Evolutionary conservation across 2,888 invertebrate genomes (phyloP).

Genomic region (Leptopilina drosophilae): DNA sequence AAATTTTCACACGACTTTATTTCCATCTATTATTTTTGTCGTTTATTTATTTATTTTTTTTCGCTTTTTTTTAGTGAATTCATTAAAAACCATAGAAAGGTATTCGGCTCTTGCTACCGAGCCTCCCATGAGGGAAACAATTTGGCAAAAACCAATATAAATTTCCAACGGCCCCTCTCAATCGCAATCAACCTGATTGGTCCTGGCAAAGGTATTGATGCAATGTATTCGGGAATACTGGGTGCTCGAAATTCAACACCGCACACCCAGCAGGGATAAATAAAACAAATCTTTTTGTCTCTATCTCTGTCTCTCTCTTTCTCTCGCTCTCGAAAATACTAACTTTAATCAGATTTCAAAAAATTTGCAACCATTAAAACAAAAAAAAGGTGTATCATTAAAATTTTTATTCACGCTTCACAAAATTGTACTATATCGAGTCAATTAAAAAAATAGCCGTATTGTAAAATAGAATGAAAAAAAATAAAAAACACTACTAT

Average conservation of each 20-base stretch:
- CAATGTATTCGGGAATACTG: conserved; percentile 25
- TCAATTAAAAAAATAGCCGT: no score
- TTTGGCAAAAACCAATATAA: conserved; percentile 60
- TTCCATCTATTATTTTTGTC: conserved; percentile 29
- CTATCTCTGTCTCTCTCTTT: no score
- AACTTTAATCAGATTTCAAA: conserved; percentile 1
- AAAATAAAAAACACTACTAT: no score
- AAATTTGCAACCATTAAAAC: neutral
- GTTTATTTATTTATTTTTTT: no score
- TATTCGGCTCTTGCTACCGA: conserved; percentile 33
- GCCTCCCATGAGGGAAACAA: conserved; percentile 50
- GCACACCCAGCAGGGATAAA: neutral
- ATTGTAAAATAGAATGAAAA: neutral
- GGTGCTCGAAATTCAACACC: conserved; percentile 3
- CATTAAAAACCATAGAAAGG: conserved; percentile 36
- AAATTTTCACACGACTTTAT: conserved; percentile 60
- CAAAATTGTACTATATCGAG: no score
- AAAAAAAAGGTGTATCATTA: neutral
- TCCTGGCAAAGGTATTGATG: conserved; percentile 45
- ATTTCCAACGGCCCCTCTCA: conserved; percentile 55
- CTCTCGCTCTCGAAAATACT: neutral
- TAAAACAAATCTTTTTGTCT: conserved; percentile 29
- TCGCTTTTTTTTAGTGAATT: conserved; percentile 15
- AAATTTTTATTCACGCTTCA: neutral
- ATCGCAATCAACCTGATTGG: conserved; percentile 58